phyloP scores from a whole-genome alignment of 2,888 invertebrate genomes.

The Microdon myrmicae region DNA sequence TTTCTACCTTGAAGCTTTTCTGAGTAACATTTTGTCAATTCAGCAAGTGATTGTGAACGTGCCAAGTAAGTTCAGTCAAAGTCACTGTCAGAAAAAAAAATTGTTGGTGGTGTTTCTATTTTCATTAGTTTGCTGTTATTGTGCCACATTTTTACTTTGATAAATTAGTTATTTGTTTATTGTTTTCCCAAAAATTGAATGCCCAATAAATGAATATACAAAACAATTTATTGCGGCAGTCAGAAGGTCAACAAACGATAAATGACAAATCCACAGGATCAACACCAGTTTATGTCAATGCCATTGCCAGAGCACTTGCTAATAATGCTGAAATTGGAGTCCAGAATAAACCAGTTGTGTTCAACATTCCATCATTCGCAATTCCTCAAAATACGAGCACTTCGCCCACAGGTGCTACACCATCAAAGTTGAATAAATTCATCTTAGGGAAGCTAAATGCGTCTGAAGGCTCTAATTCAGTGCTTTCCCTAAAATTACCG shows the following conservation, averaged over 20 bases:
- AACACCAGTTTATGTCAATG: constrained; percentile 48
- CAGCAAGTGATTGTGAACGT: no score
- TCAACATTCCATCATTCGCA: constrained; percentile 53
- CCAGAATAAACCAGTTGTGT: constrained; percentile 50
- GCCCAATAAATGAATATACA: constrained; percentile 28
- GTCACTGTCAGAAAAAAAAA: no score
- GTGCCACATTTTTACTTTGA: constrained; percentile 7
- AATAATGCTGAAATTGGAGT: constrained; percentile 33
- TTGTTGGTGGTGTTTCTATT: constrained; percentile 20
- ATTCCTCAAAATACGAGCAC: background rate
- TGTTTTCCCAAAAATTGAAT: constrained; percentile 3
- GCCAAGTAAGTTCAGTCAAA: no score
- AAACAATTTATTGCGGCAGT: background rate
- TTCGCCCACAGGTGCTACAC: background rate
- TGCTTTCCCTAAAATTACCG: constrained; percentile 53
- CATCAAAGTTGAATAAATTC: constrained; percentile 53
- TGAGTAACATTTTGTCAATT: no score
- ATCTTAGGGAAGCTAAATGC: constrained; percentile 52
- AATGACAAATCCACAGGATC: constrained; percentile 26
- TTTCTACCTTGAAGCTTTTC: no score
- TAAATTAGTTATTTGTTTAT: constrained; percentile 15
- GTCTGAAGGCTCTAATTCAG: constrained; percentile 15
- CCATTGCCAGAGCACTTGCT: constrained; percentile 55
- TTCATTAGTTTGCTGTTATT: constrained; percentile 28
- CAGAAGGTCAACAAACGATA: constrained; percentile 12